phyloP scores from a whole-genome alignment of 2,797 vertebrate genomes.

The Schizothorax lantsangensis region DNA sequence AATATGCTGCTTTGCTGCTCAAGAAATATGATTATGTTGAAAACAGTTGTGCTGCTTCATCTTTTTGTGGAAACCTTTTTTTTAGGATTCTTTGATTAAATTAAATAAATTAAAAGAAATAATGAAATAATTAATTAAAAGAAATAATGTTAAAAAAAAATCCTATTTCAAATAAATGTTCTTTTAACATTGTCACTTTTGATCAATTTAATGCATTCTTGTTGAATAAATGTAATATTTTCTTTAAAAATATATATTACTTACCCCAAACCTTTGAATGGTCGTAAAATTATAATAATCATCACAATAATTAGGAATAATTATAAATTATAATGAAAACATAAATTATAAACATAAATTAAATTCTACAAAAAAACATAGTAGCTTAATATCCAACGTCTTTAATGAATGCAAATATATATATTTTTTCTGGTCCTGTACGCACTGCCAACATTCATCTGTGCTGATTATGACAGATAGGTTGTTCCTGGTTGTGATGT shows the following conservation, averaged over 20 bases:
- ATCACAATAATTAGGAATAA: neutral
- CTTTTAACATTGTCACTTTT: too few species aligned
- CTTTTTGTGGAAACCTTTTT: neutral
- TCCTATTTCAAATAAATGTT: too few species aligned
- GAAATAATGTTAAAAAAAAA: too few species aligned
- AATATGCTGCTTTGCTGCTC: neutral
- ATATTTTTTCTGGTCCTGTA: neutral
- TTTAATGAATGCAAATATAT: neutral
- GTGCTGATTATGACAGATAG: neutral
- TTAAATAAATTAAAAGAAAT: too few species aligned
- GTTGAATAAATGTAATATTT: neutral
- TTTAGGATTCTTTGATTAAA: neutral
- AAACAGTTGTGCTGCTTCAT: neutral
- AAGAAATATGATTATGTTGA: too few species aligned
- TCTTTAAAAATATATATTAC: neutral
- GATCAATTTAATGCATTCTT: neutral
- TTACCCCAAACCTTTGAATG: neutral
- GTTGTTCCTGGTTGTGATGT: constrained; percentile 48
- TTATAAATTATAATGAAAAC: neutral
- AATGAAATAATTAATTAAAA: too few species aligned
- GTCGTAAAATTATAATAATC: neutral
- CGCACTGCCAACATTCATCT: neutral
- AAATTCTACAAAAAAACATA: neutral
- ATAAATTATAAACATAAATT: neutral
- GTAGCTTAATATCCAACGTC: neutral